These are phyloP conservation scores for Hedychridium roseum DNA, from an alignment of 2,888 invertebrate genomes.

Conservation along the genomic window DNA sequence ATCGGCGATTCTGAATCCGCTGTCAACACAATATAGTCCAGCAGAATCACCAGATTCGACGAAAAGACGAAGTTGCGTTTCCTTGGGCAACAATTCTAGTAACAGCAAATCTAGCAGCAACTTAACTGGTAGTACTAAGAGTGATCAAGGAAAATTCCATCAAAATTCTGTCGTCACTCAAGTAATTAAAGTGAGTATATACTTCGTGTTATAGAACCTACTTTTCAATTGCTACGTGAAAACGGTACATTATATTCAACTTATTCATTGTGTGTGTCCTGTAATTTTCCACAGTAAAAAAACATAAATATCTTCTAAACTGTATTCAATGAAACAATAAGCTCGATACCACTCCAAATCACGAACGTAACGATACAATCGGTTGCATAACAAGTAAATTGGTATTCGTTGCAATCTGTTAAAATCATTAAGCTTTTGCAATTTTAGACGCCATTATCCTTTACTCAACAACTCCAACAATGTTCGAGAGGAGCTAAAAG, in stretches of 20 bases:
- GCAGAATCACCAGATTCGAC: constrained; percentile 64
- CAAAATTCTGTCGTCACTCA: constrained; percentile 60
- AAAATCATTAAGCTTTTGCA: constrained; percentile 28
- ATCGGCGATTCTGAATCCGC: constrained; percentile 68
- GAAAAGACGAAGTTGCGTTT: constrained; percentile 68
- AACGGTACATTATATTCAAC: too few species aligned
- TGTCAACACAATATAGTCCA: constrained; percentile 64
- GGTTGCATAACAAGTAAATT: too few species aligned
- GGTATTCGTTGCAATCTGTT: too few species aligned
- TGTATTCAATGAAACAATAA: not conserved
- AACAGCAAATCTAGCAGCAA: constrained; percentile 84
- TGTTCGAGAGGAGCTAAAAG: constrained; percentile 76
- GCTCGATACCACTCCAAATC: constrained; percentile 29
- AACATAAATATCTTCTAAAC: not conserved
- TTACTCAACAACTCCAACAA: constrained; percentile 91
- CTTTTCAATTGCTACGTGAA: too few species aligned
- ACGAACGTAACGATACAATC: not conserved
- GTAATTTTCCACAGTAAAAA: too few species aligned
- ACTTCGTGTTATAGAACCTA: too few species aligned
- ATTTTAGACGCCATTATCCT: constrained; percentile 76
- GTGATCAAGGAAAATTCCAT: constrained; percentile 64
- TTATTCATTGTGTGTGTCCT: too few species aligned
- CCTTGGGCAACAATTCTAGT: constrained; percentile 74
- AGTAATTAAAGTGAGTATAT: constrained; percentile 46
- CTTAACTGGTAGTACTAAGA: constrained; percentile 75